Base-by-base conservation (phyloP, 2,888 invertebrate genomes). In the Drosophila fulvimacula region DNA sequence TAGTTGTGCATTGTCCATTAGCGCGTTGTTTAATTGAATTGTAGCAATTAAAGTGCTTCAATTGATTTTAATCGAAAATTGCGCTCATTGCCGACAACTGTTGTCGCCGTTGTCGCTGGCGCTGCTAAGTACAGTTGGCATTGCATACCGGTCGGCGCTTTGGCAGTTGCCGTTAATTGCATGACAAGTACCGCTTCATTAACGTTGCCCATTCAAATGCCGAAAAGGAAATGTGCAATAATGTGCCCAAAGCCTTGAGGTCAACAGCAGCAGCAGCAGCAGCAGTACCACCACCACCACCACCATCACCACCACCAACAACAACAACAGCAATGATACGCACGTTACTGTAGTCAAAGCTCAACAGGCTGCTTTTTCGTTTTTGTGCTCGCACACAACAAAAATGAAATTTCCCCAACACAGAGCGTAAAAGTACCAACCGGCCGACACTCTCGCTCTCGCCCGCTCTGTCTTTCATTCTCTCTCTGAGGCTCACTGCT, bases 41-140 rank as follows among this genome's bases (percentile, higher is more conserved):
- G 89, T 74, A 70, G 76, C 88, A 89, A 89, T 90, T 89, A 90
- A 89, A 90, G 83, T 89, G 88, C 88, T 90, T 90, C 86, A 90
- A 85, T 87, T 87, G 86, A 82, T 89, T 89, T 84, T 87, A 89
- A 87, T 89, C 89, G 85, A 87, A 85, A 88, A 76, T 89, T 89
- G 84, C 75, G 49, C 84, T 69, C 84, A 87, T 89, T 89, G 89
- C 87, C 69, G 53, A 67, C 73, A 80, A 73, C 75, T 70, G 71
- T 46, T 62, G n/a, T 46, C 64, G 52, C n/a, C 42, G 51, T 27
- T 21, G 51, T 5, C 9, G 19, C 1, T 30, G 19, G n/a, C 51
- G 24, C 24, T 55, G 63, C 38, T 58, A 63, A 60, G 61, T 76
- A 75, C 76, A 69, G 77, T 79, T 75, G 44, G 65, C 71, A 67